Conservation (phyloP, 2,113 vertebrate genomes). For the Rhea pennata region DNA sequence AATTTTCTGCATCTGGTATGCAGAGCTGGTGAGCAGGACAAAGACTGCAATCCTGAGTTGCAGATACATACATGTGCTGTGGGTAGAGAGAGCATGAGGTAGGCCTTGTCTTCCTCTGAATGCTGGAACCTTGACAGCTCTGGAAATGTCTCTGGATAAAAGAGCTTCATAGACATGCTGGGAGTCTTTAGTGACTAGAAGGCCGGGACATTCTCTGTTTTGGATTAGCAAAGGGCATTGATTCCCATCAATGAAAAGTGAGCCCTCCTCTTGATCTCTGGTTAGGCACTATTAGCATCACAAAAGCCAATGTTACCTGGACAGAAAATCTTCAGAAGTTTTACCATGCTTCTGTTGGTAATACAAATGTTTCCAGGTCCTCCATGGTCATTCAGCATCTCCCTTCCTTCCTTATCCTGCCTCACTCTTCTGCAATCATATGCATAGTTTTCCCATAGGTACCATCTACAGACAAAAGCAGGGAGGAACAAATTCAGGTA, state of each 20-base stretch:
- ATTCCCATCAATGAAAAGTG: background rate
- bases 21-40: background rate
- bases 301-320: background rate
- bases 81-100: background rate
- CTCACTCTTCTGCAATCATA: background rate
- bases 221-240: background rate
- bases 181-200: no score
- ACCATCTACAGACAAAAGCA: background rate
- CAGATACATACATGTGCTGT: background rate
- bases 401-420: background rate
- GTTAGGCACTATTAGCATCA: background rate
- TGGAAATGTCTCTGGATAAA: background rate
- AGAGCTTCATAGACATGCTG: background rate
- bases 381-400: background rate
- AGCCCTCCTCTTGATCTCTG: background rate
- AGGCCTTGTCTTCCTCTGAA: background rate
- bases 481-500: background rate
- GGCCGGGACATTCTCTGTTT: background rate
- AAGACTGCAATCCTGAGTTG: background rate
- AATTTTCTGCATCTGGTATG: background rate
- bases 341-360: background rate
- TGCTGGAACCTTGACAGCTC: background rate
- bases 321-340: background rate
- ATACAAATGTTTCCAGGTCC: background rate
- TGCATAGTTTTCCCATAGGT: background rate